Percentiles rank a stretch among this genome's conserved stretches.
phyloP scores from a whole-genome alignment of 2,888 invertebrate genomes.

The Andrena marginata region DNA sequence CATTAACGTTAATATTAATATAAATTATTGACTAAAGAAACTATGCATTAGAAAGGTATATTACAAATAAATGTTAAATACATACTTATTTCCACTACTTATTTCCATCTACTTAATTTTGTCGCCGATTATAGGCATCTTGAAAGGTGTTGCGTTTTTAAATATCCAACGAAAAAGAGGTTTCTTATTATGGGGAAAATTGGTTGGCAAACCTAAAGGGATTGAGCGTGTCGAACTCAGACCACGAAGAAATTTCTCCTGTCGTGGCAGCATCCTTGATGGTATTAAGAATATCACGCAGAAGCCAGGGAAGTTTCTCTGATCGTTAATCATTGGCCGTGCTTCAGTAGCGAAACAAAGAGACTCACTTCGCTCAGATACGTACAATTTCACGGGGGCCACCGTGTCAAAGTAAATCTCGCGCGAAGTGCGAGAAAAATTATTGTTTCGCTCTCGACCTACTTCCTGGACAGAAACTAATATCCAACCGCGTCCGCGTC shows the following conservation, averaged over 20 bases:
- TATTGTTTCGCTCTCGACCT: slow-evolving; percentile 74
- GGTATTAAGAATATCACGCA: slow-evolving; percentile 43
- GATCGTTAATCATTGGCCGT: slow-evolving; percentile 50
- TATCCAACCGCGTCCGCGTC: slow-evolving; percentile 59
- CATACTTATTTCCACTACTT: no score
- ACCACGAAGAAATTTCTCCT: slow-evolving; percentile 32
- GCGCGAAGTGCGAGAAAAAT: slow-evolving; percentile 73
- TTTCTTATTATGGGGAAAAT: neutral
- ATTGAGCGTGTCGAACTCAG: neutral
- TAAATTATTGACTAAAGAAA: no score
- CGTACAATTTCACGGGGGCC: slow-evolving; percentile 65
- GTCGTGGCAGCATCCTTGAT: slow-evolving; percentile 3
- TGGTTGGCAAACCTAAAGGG: neutral
- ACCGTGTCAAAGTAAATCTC: slow-evolving; percentile 72
- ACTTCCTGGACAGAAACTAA: slow-evolving; percentile 70
- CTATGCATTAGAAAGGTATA: no score
- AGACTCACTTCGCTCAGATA: slow-evolving; percentile 50
- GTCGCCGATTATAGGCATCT: no score
- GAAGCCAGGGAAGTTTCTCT: slow-evolving; percentile 39
- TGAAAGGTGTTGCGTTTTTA: no score
- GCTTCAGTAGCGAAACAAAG: slow-evolving; percentile 31
- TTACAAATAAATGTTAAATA: no score
- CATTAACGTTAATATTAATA: no score
- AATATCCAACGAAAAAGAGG: no score
- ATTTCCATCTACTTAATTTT: no score